Evolutionary conservation across 2,113 vertebrate species (phyloP).

Genomic region (Isurus oxyrinchus): DNA sequence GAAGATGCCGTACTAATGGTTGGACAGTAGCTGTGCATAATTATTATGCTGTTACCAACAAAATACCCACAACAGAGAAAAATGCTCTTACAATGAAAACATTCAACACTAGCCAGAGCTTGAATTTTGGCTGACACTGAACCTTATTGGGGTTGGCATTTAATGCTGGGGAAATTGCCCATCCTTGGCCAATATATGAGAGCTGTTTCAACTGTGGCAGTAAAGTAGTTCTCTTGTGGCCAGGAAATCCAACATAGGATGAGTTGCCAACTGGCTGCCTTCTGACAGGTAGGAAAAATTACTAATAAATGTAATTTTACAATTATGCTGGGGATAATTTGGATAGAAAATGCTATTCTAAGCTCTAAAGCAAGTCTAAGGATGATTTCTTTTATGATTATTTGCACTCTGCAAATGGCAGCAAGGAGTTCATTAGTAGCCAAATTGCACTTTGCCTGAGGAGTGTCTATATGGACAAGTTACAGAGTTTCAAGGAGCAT

Average conservation of each 20-base stretch:
- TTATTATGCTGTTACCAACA: constrained; percentile 20
- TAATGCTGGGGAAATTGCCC: neutral
- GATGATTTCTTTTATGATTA: neutral
- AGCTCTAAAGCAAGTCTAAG: neutral
- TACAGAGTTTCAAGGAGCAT: neutral
- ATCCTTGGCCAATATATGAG: neutral
- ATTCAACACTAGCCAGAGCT: neutral
- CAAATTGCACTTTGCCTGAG: neutral
- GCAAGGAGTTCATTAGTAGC: neutral
- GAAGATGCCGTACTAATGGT: neutral
- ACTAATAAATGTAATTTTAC: neutral
- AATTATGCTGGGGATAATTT: neutral
- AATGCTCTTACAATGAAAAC: constrained; percentile 15
- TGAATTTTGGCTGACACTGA: neutral
- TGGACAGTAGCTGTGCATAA: constrained; percentile 24
- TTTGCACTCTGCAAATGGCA: neutral
- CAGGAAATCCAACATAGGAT: neutral
- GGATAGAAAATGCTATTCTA: neutral
- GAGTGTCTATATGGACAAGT: neutral
- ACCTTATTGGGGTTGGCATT: neutral
- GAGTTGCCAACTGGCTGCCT: neutral
- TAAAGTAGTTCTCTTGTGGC: neutral
- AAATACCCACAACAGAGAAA: neutral
- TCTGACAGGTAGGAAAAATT: neutral
- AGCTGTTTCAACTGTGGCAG: neutral